Evolutionary conservation across 1,140 invertebrate species (phyloP).

Genomic region (Calycopis cecrops): DNA sequence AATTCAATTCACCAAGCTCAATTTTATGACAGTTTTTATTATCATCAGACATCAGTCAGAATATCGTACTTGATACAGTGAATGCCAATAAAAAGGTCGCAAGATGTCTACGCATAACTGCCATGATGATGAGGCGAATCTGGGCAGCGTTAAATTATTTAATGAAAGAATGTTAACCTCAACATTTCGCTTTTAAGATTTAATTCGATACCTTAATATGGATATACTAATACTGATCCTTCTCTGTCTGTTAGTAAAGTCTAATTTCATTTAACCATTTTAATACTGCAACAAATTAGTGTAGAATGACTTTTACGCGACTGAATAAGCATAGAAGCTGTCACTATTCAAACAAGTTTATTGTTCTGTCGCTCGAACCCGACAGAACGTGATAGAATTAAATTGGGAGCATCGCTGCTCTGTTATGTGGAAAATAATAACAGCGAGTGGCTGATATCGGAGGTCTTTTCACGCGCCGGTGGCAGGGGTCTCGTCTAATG

Average conservation of each 20-base stretch:
- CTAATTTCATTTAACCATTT: background rate
- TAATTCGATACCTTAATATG: too few relatives aligned
- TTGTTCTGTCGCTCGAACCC: slow-evolving; percentile 63
- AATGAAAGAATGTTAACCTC: too few relatives aligned
- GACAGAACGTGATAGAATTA: slow-evolving; percentile 72
- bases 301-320: background rate
- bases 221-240: too few relatives aligned
- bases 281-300: slow-evolving; percentile 1
- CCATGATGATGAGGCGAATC: too few relatives aligned
- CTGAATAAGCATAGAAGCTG: slow-evolving; percentile 15
- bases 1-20: too few relatives aligned
- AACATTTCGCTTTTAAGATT: too few relatives aligned
- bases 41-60: too few relatives aligned
- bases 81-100: too few relatives aligned
- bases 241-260: background rate
- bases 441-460: slow-evolving; percentile 54
- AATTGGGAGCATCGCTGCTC: slow-evolving; percentile 63
- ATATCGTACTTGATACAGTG: too few relatives aligned
- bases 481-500: slow-evolving; percentile 67
- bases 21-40: too few relatives aligned
- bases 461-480: slow-evolving; percentile 65
- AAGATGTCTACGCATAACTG: too few relatives aligned
- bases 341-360: slow-evolving; percentile 56
- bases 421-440: slow-evolving; percentile 73
- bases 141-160: too few relatives aligned